Base-by-base conservation (phyloP, 2,113 vertebrate species). In the Neodontobutis hainanensis region DNA sequence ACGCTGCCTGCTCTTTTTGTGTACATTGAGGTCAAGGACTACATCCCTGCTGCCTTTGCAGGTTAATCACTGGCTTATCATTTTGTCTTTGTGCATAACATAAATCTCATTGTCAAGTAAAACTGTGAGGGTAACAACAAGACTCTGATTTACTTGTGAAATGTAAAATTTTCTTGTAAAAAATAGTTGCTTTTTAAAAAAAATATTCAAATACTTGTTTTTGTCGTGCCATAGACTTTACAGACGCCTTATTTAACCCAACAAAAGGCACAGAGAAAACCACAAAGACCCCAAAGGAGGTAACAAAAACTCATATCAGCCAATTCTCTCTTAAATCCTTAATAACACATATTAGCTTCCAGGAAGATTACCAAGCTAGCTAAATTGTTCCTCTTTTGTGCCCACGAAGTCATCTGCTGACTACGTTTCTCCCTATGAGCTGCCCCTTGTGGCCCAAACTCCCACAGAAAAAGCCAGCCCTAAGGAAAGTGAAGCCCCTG, bases 1-100 rank as follows among this genome's bases (percentile, higher is more conserved):
- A 97, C 93, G 50, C 86, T 99, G 90, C 96, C 97, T 0, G 89
- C 96, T 0, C 89, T 99, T 8, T 99, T 99, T 11, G 92, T 96
- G 66, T 95, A 94, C 88, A 94, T 99, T 61, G 96, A 99, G 79
- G 88, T 99, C 81, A 99, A 97, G 88, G 97, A 99, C 87, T 99
- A 98, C 0, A 93, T 99, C 15, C 96, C 97, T 0, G 97, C 97
- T 11, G 94, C 94, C 2, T 98, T 95, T 86, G 96, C 96, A 91
- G 97, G 97, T 99, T 89, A 38, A 43, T 4, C 52, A 55, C 36
- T 68, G 27, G 8, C 1, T 49, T 70, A 68, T 61, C 11, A 14
- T 9, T 61, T 56, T 51, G n/a, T n/a, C n/a, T n/a, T n/a, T n/a
- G 14, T 49, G 12, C 9, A 48, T 65, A 55, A 42, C 14, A 63